A percentile compares a stretch with the other conserved stretches of the same genome.
phyloP scores from a whole-genome alignment of 2,113 vertebrate genomes.

The Phasianus colchicus region DNA sequence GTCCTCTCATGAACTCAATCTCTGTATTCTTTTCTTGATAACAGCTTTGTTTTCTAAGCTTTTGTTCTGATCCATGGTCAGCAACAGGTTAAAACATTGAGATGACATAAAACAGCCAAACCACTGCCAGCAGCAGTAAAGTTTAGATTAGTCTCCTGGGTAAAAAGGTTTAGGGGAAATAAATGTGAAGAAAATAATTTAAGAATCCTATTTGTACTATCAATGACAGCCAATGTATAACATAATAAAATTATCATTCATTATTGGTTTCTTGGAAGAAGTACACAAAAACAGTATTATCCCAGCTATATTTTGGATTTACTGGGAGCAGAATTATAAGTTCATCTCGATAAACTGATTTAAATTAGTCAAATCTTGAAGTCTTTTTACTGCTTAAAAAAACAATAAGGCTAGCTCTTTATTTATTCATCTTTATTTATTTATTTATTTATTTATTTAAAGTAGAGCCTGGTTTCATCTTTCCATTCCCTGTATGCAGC shows the following conservation, averaged over 20 bases:
- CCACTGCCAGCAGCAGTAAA: background rate
- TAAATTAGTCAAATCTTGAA: background rate
- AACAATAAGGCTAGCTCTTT: background rate
- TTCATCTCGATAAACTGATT: constrained; percentile 3
- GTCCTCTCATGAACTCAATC: rapidly evolving
- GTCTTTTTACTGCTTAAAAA: background rate
- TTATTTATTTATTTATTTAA: background rate
- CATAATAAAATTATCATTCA: constrained; percentile 20
- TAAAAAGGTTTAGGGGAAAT: constrained; percentile 17
- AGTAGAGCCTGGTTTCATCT: background rate
- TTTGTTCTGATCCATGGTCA: background rate
- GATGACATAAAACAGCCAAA: background rate
- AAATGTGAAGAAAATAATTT: background rate
- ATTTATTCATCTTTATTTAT: background rate
- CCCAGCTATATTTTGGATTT: background rate
- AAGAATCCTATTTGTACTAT: background rate
- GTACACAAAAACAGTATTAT: constrained; percentile 24
- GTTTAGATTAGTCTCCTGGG: background rate
- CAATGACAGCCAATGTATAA: background rate
- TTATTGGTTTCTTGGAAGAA: constrained; percentile 26
- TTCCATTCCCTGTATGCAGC: background rate
- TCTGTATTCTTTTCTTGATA: background rate
- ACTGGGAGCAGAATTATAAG: background rate
- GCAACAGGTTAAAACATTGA: background rate
- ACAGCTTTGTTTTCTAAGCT: background rate